Conservation (phyloP, 35 echinoderm and acorn worm species). For the Apostichopus parvimensis region DNA sequence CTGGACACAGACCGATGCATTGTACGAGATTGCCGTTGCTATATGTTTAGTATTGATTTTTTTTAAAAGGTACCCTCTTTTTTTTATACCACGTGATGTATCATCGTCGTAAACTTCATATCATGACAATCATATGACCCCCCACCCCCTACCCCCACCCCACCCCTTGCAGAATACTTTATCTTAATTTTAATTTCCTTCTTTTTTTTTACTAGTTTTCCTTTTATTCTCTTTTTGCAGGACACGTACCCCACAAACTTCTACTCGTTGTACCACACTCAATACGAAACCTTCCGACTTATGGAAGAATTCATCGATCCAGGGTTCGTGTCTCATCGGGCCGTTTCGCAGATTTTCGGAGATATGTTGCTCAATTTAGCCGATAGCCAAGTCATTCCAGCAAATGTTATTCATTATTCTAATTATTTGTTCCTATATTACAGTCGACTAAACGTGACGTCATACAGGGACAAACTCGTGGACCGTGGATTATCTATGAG, state of each 20-base stretch:
- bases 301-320: conserved; percentile 82
- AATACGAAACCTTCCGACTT: conserved; percentile 78
- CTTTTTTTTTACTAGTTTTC: background rate
- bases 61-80: too few relatives aligned
- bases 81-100: too few relatives aligned
- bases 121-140: too few relatives aligned
- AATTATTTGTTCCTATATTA: background rate
- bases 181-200: too few relatives aligned
- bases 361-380: conserved; percentile 66
- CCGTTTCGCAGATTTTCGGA: conserved; percentile 45
- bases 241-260: conserved; percentile 23
- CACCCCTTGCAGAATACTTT: too few relatives aligned
- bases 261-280: conserved; percentile 81
- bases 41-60: too few relatives aligned
- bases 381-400: conserved; percentile 50
- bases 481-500: background rate
- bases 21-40: too few relatives aligned
- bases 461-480: background rate
- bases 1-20: too few relatives aligned
- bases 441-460: background rate
- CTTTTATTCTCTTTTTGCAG: background rate
- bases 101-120: too few relatives aligned
- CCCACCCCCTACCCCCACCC: too few relatives aligned
- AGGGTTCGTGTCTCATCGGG: conserved; percentile 59
- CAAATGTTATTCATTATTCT: conserved; percentile 26